Base-by-base conservation (phyloP, 30 jellyfish, hydroid and myxozoan genomes). In the Hydractinia echinata region DNA sequence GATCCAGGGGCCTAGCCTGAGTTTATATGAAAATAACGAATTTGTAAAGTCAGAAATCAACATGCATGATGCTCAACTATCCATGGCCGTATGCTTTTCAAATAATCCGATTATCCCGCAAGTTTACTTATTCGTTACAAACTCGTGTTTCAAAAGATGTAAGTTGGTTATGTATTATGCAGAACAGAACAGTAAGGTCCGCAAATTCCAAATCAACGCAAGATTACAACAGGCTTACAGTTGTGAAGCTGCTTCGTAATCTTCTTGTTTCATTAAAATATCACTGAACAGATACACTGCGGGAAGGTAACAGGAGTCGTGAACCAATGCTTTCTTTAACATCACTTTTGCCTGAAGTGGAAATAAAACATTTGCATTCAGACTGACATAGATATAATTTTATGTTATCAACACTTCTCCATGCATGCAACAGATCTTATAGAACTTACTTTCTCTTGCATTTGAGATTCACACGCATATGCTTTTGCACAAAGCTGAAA, bases 401-500 rank as follows among this genome's bases (percentile, higher is more conserved):
- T 3, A 58, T 58, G 69, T 11, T n/a, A 20, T n/a, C 15, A 13
- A 30, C 50, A 30, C 13, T 15, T 18, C 18, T 11, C 13, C 1
- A 53, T 8, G 4, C n/a, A 15, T 10, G 61, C 55, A 51, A 54
- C 7, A 54, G 39, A 18, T n/a, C 66, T 10, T 9, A 58, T 19
- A 44, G 18, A 11, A 50, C 82, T 44, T 39, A 86, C 97, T 95
- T 92, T 92, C 13, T 87, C 98, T 69, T 84, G 86, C 51, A 89
- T 76, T 69, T 83, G 91, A 9, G 89, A 71, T 44, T 87, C 98
- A 71, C 79, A 69, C n/a, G 88, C 66, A 13, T 88, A 87, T 4
- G 87, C 98, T 76, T 76, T 72, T 10, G 98, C 98, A 83, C 92
- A 92, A 7, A 92, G 87, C 97, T 91, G 82, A 73, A 60, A 74